Evolutionary conservation across 1,140 invertebrate genomes (phyloP), one percentile per base, ranked within the genome.

Genomic region (Penaeus chinensis): DNA sequence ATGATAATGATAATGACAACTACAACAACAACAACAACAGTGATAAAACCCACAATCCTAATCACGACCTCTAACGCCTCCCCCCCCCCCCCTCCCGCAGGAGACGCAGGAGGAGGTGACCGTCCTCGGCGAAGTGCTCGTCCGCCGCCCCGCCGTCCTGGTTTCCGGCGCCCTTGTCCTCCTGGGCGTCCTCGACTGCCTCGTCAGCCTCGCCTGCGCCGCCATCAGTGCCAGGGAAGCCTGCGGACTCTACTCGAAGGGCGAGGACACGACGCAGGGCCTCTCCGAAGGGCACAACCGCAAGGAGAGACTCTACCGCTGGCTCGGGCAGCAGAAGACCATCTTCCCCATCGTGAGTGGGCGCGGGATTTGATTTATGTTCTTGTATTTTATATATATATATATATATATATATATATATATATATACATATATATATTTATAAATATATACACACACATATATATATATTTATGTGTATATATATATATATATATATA

Each of bases 261-360:
- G 63, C 18, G 47, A 81, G 18, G 84, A 74, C 82, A 16, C n/a
- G 10, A 63, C 80, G 42, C 85, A 85, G 37, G 66, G 84, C 0
- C 84, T 89, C 8, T 85, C 88, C 13, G 89, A 89, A 81, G 89
- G 89, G 18, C 89, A 89, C 81, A 89, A 87, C 71, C 89, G 89
- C 42, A 89, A 89, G 74, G 89, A 89, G 82, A 71, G 89, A 16
- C 80, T 89, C 16, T 89, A 89, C 81, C 84, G 89, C n/a, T 89
- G 89, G 89, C 84, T 89, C 0, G 84, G 89, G 7, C 89, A 89
- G n/a, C 89, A 89, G 42, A 89, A 89, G 62, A 89, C 89, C n/a
- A 89, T 89, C 18, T 89, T 89, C 74, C 89, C 89, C 37, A 83
- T 89, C 27, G 89, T 89, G 20, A 89, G 85, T 87, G 47, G 8